phyloP scores from a whole-genome alignment of 1,140 invertebrate species.

The Eulimnadia texana region DNA sequence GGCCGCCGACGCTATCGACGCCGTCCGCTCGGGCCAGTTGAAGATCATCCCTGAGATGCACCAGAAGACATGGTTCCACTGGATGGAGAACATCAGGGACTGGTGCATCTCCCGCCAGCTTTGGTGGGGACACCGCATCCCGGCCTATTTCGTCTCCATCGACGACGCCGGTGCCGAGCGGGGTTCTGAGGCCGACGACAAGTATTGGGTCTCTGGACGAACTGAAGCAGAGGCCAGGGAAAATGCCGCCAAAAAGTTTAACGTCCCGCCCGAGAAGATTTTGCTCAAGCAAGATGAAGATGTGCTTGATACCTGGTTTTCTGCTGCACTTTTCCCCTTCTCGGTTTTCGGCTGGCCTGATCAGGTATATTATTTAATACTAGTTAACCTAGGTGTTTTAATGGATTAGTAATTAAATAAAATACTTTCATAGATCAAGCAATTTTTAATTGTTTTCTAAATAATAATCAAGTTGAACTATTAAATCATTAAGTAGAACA shows the following conservation, averaged over 20 bases:
- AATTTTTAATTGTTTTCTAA: background rate
- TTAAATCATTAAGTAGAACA: too few relatives aligned
- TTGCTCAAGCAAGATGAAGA: constrained; percentile 73
- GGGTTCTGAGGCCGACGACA: constrained; percentile 39
- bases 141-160: constrained; percentile 76
- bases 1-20: constrained; percentile 61
- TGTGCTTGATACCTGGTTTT: constrained; percentile 99
- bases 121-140: constrained; percentile 99
- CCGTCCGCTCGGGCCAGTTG: constrained; percentile 61
- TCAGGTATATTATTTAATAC: constrained; percentile 29
- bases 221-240: constrained; percentile 63
- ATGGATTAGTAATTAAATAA: too few relatives aligned
- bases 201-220: constrained; percentile 81
- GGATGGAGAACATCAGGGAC: constrained; percentile 79
- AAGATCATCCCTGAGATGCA: constrained; percentile 87
- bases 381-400: background rate
- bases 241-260: constrained; percentile 71
- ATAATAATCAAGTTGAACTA: too few relatives aligned
- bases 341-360: constrained; percentile 97
- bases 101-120: constrained; percentile 83
- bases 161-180: constrained; percentile 20
- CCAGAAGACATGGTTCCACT: constrained; percentile 85
- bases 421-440: background rate
- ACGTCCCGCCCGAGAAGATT: constrained; percentile 50
- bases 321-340: constrained; percentile 92